Evolutionary conservation across 2,888 invertebrate genomes (phyloP).

Genomic region (Stratiomys singularior): DNA sequence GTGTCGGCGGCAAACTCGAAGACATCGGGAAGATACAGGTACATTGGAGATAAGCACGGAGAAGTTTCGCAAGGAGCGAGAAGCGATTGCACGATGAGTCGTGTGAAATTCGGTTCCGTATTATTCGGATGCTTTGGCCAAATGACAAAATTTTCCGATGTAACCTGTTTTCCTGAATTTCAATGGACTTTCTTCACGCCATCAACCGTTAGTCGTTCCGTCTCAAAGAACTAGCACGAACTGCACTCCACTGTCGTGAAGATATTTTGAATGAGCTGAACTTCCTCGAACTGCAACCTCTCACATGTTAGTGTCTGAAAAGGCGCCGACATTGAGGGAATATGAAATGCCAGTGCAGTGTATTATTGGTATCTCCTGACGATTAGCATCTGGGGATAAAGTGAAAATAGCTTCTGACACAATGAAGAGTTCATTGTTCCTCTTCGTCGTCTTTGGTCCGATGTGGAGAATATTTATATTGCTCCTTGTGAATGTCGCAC

Average conservation of each 20-base stretch:
- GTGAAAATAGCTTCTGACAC: too few species aligned
- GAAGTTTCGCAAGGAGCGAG: conserved; percentile 13
- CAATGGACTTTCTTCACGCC: conserved; percentile 19
- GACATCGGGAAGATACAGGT: not conserved
- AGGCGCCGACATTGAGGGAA: not conserved
- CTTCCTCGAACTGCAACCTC: not conserved
- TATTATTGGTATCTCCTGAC: not conserved
- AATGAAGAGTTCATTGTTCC: too few species aligned
- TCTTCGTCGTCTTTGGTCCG: too few species aligned
- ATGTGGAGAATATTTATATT: too few species aligned
- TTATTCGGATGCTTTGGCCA: not conserved
- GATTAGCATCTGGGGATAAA: too few species aligned
- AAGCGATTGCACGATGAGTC: conserved; percentile 24
- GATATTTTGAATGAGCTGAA: conserved; percentile 5
- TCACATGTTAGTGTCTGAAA: not conserved
- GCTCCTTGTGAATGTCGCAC: too few species aligned
- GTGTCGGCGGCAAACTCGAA: conserved; percentile 26
- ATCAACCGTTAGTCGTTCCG: conserved; percentile 15
- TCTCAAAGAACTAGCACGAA: not conserved
- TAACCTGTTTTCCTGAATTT: conserved; percentile 21
- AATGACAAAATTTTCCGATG: conserved; percentile 29
- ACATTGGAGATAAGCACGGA: conserved; percentile 20
- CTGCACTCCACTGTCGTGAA: not conserved
- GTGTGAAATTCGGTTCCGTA: conserved; percentile 30
- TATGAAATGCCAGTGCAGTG: not conserved